Conservation (phyloP, 2,797 vertebrate genomes). For the Chelidonichthys spinosus region DNA sequence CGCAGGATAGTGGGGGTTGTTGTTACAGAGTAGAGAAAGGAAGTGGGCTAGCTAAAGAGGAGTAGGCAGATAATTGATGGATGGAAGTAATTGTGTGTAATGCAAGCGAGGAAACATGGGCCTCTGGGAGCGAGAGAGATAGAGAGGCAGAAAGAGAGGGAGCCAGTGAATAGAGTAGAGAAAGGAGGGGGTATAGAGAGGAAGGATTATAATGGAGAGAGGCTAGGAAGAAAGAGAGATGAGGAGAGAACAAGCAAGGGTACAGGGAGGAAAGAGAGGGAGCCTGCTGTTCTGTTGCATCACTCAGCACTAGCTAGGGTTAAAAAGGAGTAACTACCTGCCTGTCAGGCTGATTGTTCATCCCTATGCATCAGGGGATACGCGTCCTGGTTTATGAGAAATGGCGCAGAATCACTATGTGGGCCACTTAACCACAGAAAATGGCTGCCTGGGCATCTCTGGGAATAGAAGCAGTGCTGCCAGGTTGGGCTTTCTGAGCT, state of each 20-base stretch:
- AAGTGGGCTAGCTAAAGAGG: constrained; percentile 67
- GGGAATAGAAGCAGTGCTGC: constrained; percentile 39
- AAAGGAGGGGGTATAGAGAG: constrained; percentile 33
- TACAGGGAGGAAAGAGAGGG: constrained; percentile 21
- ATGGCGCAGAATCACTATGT: constrained; percentile 69
- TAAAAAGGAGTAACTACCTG: constrained; percentile 86
- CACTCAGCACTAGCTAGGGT: constrained; percentile 76
- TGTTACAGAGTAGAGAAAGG: constrained; percentile 63
- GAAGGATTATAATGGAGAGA: constrained; percentile 54
- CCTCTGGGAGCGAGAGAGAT: constrained; percentile 69
- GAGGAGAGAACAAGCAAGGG: constrained; percentile 24
- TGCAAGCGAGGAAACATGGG: constrained; percentile 77
- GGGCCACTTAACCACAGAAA: constrained; percentile 72
- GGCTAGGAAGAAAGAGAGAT: constrained; percentile 30
- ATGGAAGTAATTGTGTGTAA: constrained; percentile 83
- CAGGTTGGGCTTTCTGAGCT: constrained; percentile 27
- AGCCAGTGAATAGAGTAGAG: constrained; percentile 46
- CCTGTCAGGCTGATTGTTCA: constrained; percentile 83
- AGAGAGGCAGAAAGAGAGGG: constrained; percentile 40
- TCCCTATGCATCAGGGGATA: constrained; percentile 79
- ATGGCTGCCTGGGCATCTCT: constrained; percentile 63
- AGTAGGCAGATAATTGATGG: constrained; percentile 81
- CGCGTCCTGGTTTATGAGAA: constrained; percentile 75
- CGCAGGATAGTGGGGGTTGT: constrained; percentile 63
- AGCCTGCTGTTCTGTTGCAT: constrained; percentile 72